A percentile compares a stretch with the other conserved stretches of the same genome.
Conservation (phyloP, 1,140 invertebrate species). For the Scaptomyza graminum region DNA sequence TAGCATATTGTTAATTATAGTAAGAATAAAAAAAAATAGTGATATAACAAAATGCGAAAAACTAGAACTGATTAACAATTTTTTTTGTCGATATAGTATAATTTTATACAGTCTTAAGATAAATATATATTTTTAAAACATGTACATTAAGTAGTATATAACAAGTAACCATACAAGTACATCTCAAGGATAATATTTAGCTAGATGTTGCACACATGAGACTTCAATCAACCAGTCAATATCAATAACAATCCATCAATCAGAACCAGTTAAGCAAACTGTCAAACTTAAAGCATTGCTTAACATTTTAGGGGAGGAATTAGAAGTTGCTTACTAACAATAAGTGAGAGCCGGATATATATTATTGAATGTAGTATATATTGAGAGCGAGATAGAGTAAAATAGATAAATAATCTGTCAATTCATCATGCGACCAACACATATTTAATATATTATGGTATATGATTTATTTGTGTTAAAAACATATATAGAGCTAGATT, state of each 20-base stretch:
- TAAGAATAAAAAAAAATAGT: conserved; percentile 26
- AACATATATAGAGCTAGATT: conserved; percentile 16
- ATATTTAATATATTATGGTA: conserved; percentile 9
- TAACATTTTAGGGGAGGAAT: conserved; percentile 4
- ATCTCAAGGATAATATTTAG: conserved; percentile 33
- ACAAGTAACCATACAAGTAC: conserved; percentile 28
- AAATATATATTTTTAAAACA: conserved; percentile 22
- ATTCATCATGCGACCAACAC: conserved; percentile 54
- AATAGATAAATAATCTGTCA: conserved; percentile 44
- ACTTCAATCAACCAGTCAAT: conserved; percentile 41
- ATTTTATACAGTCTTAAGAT: conserved; percentile 27
- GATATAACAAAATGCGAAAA: conserved; percentile 57
- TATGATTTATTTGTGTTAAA: conserved; percentile 11
- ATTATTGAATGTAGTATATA: conserved; percentile 8
- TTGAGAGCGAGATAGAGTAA: conserved; percentile 33
- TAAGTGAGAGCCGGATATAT: conserved; percentile 32
- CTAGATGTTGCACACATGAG: conserved; percentile 44
- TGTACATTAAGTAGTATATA: conserved; percentile 24
- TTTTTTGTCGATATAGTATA: conserved; percentile 10
- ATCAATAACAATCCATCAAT: conserved; percentile 50
- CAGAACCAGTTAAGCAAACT: conserved; percentile 36
- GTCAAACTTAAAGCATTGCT: conserved; percentile 47
- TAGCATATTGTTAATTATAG: conserved; percentile 42
- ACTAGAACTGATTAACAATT: conserved; percentile 25
- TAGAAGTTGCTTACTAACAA: conserved; percentile 24